Evolutionary conservation across 2,888 invertebrate species (phyloP), one percentile per base, ranked within the genome.

Genomic region (Heteromurus nitidus): DNA sequence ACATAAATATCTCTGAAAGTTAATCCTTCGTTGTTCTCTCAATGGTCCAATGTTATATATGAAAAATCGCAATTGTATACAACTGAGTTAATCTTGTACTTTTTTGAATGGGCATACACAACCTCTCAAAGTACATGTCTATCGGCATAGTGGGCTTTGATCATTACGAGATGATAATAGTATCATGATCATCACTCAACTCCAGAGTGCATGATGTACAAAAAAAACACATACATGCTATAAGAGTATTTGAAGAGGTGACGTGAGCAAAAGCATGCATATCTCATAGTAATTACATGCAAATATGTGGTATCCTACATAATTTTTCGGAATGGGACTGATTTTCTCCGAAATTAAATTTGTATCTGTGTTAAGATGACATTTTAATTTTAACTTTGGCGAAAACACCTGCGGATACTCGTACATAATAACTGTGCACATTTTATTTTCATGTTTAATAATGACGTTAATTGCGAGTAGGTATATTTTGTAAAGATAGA

Each of bases 111-210:
- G 47, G n/a, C 47, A n/a, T n/a, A 47, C 47, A 11, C n/a, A 16
- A 5, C 11, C 47, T n/a, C n/a, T n/a, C n/a, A 47, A 47, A 5
- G n/a, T 5, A 47, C 5, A 36, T 5, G 9, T 50, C 50, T 20
- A 20, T 55, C 55, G 55, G 65, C 65, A 30, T 28, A 30, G 68
- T 64, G 77, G 77, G 28, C 69, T 77, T 77, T 77, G 77, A 77
- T 77, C 77, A 77, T 36, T 68, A 62, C 70, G 77, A 53, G 69
- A 76, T 76, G 68, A 79, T 79, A 72, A 79, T 65, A 79, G 53
- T 65, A 64, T 50, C 75, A n/a, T 36, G 36, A 36, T 36, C 53
- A 53, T 53, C 55, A 55, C 26, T 55, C 55, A 9, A 24, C 55
- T 24, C 26, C n/a, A 16, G 11, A 47, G 5, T 36, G n/a, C n/a